These are phyloP conservation scores for Micromys minutus DNA, from an alignment of 2,113 vertebrate species.

Conservation along the genomic window DNA sequence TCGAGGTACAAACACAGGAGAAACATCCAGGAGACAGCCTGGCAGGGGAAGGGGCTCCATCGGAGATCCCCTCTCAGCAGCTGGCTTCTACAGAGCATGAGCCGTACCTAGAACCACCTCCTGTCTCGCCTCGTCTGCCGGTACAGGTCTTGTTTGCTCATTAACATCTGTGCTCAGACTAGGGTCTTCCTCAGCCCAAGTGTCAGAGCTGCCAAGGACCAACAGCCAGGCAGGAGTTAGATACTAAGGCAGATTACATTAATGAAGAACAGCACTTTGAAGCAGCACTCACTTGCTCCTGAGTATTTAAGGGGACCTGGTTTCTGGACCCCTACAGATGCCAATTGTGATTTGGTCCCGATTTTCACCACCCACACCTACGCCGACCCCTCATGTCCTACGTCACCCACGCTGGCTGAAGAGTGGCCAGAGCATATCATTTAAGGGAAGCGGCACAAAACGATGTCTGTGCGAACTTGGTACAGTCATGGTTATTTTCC, in stretches of 20 bases:
- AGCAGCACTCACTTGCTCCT: no score
- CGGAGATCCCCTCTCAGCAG: no score
- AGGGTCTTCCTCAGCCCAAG: not conserved
- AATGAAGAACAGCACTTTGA: not conserved
- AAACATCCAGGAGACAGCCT: fast-evolving
- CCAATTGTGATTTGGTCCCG: fast-evolving
- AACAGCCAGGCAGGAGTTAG: not conserved
- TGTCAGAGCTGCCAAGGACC: not conserved
- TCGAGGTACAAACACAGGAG: not conserved
- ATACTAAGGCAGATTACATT: not conserved
- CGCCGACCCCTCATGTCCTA: fast-evolving
- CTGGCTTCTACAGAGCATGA: not conserved
- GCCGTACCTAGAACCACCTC: fast-evolving
- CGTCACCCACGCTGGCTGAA: not conserved
- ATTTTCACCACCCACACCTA: not conserved
- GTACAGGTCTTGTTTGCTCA: not conserved
- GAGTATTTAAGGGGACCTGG: not conserved
- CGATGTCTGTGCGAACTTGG: not conserved
- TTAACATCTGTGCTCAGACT: not conserved
- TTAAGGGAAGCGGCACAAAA: not conserved
- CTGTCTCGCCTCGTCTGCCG: not conserved
- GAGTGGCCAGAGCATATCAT: fast-evolving
- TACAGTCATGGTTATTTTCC: not conserved
- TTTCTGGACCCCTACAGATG: not conserved
- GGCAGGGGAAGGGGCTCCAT: not conserved